A percentile compares a stretch with the other conserved stretches of the same genome.
Evolutionary conservation across 2,113 vertebrate species (phyloP).

Genomic region (Fulmarus glacialis): DNA sequence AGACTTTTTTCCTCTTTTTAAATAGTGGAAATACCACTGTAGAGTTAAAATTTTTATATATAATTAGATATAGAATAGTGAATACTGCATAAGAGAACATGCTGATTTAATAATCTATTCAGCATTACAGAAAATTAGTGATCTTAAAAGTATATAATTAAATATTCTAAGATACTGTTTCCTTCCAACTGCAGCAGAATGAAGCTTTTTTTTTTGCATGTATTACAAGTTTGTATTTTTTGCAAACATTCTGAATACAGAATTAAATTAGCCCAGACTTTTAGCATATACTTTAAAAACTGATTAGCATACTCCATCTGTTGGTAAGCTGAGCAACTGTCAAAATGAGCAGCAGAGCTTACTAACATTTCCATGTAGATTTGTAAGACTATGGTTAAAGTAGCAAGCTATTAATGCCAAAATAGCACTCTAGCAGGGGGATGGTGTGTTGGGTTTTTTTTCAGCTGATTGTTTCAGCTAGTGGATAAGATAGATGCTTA

Average conservation of each 20-base stretch:
- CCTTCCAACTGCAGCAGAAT: neutral
- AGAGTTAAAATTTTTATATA: neutral
- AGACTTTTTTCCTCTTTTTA: neutral
- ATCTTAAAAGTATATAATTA: neutral
- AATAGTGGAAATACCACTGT: neutral
- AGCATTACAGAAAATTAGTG: neutral
- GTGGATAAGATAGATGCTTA: neutral
- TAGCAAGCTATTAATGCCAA: too few species aligned
- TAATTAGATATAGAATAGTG: neutral
- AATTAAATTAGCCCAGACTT: neutral
- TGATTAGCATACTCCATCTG: slow-evolving; percentile 51
- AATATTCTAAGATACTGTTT: neutral
- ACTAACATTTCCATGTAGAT: neutral
- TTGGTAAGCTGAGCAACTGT: neutral
- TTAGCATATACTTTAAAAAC: neutral
- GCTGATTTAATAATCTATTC: neutral
- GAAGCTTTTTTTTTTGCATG: neutral
- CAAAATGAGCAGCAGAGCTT: neutral
- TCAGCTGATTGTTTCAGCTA: fast-evolving
- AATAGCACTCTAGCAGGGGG: neutral
- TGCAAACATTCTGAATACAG: neutral
- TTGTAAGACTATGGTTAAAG: neutral
- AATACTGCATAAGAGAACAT: neutral
- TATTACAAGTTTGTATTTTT: neutral
- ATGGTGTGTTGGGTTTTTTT: fast-evolving